phyloP scores from a whole-genome alignment of 2,888 invertebrate genomes.

The Drosophila barbarae region DNA sequence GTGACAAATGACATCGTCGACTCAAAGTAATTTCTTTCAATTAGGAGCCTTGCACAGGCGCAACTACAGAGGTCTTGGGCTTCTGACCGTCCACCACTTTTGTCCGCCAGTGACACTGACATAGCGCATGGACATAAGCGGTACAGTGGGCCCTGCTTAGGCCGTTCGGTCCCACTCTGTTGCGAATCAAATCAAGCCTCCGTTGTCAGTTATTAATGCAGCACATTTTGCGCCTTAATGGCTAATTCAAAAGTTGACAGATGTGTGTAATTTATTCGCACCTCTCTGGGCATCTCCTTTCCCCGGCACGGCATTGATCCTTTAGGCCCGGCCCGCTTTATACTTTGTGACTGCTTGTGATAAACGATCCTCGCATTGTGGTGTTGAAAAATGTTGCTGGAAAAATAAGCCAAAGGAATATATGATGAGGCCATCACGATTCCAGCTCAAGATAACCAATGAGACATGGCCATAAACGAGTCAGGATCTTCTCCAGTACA shows the following conservation, averaged over 20 bases:
- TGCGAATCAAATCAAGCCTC: slow-evolving; percentile 78
- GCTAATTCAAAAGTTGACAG: slow-evolving; percentile 80
- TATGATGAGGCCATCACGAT: slow-evolving; percentile 78
- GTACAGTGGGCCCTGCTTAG: slow-evolving; percentile 37
- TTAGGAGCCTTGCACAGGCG: slow-evolving; percentile 75
- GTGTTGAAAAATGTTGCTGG: slow-evolving; percentile 69
- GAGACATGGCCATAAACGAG: slow-evolving; percentile 17
- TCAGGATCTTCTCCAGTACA: not conserved
- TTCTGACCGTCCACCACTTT: slow-evolving; percentile 59
- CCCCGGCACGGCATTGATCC: slow-evolving; percentile 48
- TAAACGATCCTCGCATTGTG: slow-evolving; percentile 67
- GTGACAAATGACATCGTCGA: slow-evolving; percentile 74
- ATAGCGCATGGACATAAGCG: slow-evolving; percentile 69
- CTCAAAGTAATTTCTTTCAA: slow-evolving; percentile 79
- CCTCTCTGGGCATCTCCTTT: slow-evolving; percentile 49
- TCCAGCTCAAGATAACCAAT: slow-evolving; percentile 45
- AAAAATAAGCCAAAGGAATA: slow-evolving; percentile 45
- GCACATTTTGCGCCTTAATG: slow-evolving; percentile 80
- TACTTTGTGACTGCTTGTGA: slow-evolving; percentile 51
- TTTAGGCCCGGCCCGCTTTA: slow-evolving; percentile 22
- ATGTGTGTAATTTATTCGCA: slow-evolving; percentile 79
- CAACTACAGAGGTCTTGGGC: slow-evolving; percentile 37
- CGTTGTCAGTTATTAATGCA: slow-evolving; percentile 80
- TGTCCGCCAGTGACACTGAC: slow-evolving; percentile 77
- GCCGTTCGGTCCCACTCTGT: slow-evolving; percentile 8